Base-by-base conservation (phyloP, 2,888 invertebrate species). In the Notodonta dromedarius region DNA sequence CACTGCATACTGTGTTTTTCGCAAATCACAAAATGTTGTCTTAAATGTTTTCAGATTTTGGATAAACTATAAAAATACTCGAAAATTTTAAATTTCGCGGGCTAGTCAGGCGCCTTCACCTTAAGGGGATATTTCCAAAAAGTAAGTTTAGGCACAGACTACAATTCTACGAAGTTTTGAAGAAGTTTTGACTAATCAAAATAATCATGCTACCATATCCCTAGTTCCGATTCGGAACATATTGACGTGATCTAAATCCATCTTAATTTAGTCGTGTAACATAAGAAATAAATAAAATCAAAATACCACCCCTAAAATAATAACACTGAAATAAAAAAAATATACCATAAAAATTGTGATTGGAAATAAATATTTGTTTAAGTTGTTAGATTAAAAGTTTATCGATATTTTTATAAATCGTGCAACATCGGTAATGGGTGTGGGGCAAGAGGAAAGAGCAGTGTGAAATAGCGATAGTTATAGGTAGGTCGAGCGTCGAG, bases 401-500 rank as follows among this genome's bases (percentile, higher is more conserved):
- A 24, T 14, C 9, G 11, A 24, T 52, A 24, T 11, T 8, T n/a
- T 52, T 12, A 8, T 48, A 51, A 40, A 63, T 50, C 63, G 51
- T 81, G 91, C 91, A 92, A 93, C 91, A 91, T 89, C 86, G 57
- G 13, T 56, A 65, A 1, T 86, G 90, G 91, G 91, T 91, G 91
- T 89, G 89, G 84, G 87, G 85, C 84, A 79, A 77, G 82, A 77
- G 76, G 82, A 84, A 86, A 87, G 86, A 56, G 85, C 93, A 93
- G 92, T 93, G 82, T 83, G 80, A 80, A 85, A 86, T 85, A 82
- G 83, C 84, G 78, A 84, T 91, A 92, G 88, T 82, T 92, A 92
- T 93, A 93, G 91, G 87, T 92, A 92, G 91, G 92, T 93, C 84
- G 87, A 75, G 76, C 84, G 91, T 90, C 87, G 92, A 88, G 92